A percentile compares a stretch with the other conserved stretches of the same genome.
phyloP scores from a whole-genome alignment of 2,113 vertebrate genomes.

The Gavialis gangeticus region DNA sequence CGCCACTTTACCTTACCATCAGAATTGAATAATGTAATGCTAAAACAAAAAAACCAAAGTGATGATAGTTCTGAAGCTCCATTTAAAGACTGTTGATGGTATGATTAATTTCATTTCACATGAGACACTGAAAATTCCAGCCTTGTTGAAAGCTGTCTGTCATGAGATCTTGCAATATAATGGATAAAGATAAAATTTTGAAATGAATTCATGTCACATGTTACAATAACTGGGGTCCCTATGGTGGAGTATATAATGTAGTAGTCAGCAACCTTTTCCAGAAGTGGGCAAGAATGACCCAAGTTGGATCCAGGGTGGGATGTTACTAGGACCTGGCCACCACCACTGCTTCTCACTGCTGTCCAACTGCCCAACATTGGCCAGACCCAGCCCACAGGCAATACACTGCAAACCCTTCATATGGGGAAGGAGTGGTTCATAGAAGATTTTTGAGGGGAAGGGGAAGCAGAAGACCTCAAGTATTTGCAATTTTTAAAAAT shows the following conservation, averaged over 20 bases:
- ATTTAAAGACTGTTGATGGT: not conserved
- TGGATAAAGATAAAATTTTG: not conserved
- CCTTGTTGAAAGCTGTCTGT: not conserved
- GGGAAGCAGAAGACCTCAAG: not conserved
- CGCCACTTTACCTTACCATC: not conserved
- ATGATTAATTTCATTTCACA: not conserved
- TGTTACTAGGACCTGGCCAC: too few species aligned
- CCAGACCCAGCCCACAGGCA: too few species aligned
- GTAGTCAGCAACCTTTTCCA: not conserved
- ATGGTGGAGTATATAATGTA: not conserved
- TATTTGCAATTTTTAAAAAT: slow-evolving; percentile 36
- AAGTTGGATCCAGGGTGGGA: too few species aligned
- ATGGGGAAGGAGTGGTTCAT: not conserved
- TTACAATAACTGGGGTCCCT: not conserved
- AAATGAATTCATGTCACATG: not conserved
- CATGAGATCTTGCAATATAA: not conserved
- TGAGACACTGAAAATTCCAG: not conserved
- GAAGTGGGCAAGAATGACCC: not conserved
- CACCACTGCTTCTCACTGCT: too few species aligned
- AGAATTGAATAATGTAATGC: not conserved
- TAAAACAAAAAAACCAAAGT: not conserved
- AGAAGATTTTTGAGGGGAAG: not conserved
- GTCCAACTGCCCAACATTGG: too few species aligned
- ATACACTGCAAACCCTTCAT: too few species aligned
- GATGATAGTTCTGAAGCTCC: not conserved